Conservation (phyloP, 2,888 invertebrate species). For the Andrena haemorrhoa region DNA sequence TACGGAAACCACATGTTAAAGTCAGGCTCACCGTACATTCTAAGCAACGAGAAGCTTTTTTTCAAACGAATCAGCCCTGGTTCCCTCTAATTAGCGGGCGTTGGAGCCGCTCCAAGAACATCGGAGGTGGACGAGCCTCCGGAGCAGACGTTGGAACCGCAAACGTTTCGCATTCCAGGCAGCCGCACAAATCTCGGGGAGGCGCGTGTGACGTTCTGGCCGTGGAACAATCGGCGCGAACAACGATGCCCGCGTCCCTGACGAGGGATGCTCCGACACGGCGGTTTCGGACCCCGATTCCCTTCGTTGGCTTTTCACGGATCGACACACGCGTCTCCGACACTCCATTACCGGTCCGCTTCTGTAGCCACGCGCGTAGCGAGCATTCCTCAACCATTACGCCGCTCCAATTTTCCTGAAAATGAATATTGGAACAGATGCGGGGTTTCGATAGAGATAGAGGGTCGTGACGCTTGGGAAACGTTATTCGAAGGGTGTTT, state of each 20-base stretch:
- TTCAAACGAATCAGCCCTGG: slow-evolving; percentile 32
- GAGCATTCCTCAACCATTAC: background rate
- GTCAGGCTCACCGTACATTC: background rate
- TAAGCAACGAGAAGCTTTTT: slow-evolving; percentile 33
- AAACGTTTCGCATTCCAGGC: slow-evolving; percentile 77
- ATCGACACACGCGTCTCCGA: slow-evolving; percentile 66
- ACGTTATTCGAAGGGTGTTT: background rate
- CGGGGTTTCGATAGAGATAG: background rate
- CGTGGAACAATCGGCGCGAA: slow-evolving; percentile 55
- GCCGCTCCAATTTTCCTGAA: slow-evolving; percentile 34
- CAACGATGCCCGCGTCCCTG: slow-evolving; percentile 56
- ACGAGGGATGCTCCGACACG: slow-evolving; percentile 56
- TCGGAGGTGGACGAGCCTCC: slow-evolving; percentile 42
- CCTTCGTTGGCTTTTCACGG: slow-evolving; percentile 65
- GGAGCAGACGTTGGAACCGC: slow-evolving; percentile 69
- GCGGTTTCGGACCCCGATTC: slow-evolving; percentile 58
- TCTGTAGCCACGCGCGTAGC: background rate
- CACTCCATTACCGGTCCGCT: slow-evolving; percentile 58
- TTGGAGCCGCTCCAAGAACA: slow-evolving; percentile 64
- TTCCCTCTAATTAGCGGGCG: slow-evolving; percentile 66
- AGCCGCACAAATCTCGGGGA: slow-evolving; percentile 79
- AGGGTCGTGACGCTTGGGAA: background rate
- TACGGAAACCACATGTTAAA: background rate
- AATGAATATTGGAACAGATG: slow-evolving; percentile 25
- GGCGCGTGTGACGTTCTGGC: slow-evolving; percentile 68